phyloP scores from a whole-genome alignment of 2,888 invertebrate genomes.

The Meganola albula region DNA sequence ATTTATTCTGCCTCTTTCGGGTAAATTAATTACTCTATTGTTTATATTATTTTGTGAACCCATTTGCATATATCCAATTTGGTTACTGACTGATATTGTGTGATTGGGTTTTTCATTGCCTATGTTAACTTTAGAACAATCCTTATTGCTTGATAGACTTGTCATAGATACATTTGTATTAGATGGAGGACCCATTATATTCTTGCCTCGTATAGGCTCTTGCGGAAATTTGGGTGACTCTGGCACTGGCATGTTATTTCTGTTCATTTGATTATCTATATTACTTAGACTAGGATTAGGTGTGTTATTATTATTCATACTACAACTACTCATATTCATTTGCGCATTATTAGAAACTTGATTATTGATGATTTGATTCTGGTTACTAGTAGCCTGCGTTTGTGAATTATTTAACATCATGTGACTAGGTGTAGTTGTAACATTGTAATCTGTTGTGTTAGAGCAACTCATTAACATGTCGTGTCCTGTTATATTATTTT shows the following conservation, averaged over 20 bases:
- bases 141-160: constrained; percentile 47
- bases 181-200: constrained; percentile 57
- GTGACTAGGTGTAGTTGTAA: constrained; percentile 54
- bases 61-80: constrained; percentile 70
- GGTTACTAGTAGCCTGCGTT: constrained; percentile 47
- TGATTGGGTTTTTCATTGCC: constrained; percentile 63
- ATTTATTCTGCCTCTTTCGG: constrained; percentile 61
- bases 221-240: constrained; percentile 59
- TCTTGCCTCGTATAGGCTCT: constrained; percentile 62
- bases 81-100: constrained; percentile 62
- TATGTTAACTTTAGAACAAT: constrained; percentile 64
- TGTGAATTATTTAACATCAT: constrained; percentile 66
- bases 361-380: constrained; percentile 53
- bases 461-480: constrained; percentile 68
- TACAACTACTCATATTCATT: constrained; percentile 66
- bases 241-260: constrained; percentile 49
- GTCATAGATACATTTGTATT: constrained; percentile 49
- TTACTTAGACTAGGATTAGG: constrained; percentile 47
- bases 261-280: constrained; percentile 56
- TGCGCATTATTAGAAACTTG: constrained; percentile 53
- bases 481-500: constrained; percentile 54
- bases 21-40: constrained; percentile 66
- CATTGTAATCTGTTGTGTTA: constrained; percentile 55
- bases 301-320: constrained; percentile 51
- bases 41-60: constrained; percentile 52